phyloP scores from a whole-genome alignment of 2,113 vertebrate species.

The Circaetus gallicus region DNA sequence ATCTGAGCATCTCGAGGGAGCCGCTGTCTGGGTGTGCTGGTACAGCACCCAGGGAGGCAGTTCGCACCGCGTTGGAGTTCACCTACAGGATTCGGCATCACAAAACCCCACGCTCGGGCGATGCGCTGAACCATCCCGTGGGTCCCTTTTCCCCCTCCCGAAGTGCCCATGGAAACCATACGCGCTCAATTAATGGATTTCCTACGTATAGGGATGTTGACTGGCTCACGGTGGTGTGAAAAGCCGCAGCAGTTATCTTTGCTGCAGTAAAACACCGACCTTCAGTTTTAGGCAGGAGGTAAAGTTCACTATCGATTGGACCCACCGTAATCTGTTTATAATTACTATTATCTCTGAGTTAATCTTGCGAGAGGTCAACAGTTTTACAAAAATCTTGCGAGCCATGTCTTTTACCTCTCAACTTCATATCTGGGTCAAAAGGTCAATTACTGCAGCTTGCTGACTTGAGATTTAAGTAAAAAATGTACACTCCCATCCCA shows the following conservation, averaged over 20 bases:
- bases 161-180: neutral
- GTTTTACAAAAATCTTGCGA: constrained; percentile 48
- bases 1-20: neutral
- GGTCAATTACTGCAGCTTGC: neutral
- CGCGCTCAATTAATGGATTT: fast-evolving
- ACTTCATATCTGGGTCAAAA: constrained; percentile 39
- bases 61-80: neutral
- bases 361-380: constrained; percentile 46
- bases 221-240: neutral
- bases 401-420: neutral
- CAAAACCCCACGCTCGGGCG: neutral
- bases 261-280: constrained; percentile 3
- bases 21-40: constrained; percentile 7
- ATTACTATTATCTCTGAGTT: constrained; percentile 51
- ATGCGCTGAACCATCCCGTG: fast-evolving
- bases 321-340: constrained; percentile 20
- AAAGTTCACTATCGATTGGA: constrained; percentile 36
- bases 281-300: constrained; percentile 37
- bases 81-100: neutral
- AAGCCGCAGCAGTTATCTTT: neutral
- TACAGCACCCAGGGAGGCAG: constrained; percentile 19
- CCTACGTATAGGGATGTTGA: neutral
- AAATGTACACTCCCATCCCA: neutral
- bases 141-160: neutral
- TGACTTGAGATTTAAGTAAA: neutral